phyloP scores from a whole-genome alignment of 1,140 invertebrate genomes.

The Onthophagus taurus region DNA sequence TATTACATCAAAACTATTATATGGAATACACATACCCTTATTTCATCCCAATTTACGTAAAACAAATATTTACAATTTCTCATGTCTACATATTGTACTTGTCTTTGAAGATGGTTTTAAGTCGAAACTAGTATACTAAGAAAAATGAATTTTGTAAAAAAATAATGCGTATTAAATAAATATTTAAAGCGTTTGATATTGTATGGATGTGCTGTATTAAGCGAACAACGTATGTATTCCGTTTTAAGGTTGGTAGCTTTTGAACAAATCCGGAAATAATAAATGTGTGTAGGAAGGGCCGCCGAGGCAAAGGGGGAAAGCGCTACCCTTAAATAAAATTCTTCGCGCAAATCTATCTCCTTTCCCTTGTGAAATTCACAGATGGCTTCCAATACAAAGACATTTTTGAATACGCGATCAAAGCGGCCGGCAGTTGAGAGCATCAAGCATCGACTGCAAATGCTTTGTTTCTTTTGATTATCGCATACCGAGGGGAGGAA shows the following conservation, averaged over 20 bases:
- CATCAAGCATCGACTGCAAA: conserved; percentile 21
- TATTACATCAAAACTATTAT: too few relatives aligned
- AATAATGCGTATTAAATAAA: not conserved
- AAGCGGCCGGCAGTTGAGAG: conserved; percentile 16
- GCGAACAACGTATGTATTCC: not conserved
- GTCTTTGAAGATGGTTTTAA: too few relatives aligned
- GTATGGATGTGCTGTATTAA: too few relatives aligned
- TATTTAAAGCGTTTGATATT: not conserved
- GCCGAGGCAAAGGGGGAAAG: not conserved
- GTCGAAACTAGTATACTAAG: too few relatives aligned
- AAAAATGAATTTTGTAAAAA: not conserved
- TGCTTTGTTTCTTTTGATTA: conserved; percentile 27
- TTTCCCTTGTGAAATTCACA: conserved; percentile 7
- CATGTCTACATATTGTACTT: too few relatives aligned
- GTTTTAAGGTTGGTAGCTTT: not conserved
- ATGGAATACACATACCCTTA: too few relatives aligned
- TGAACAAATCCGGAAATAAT: not conserved
- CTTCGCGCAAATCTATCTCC: not conserved
- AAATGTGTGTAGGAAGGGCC: not conserved
- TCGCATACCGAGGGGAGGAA: conserved; percentile 25
- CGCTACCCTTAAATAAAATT: not conserved
- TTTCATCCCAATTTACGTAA: too few relatives aligned
- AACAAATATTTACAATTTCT: too few relatives aligned
- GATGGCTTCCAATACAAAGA: conserved; percentile 21
- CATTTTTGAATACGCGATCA: conserved; percentile 24